phyloP scores from a whole-genome alignment of 2,113 vertebrate species.

The Sminthopsis crassicaudata region DNA sequence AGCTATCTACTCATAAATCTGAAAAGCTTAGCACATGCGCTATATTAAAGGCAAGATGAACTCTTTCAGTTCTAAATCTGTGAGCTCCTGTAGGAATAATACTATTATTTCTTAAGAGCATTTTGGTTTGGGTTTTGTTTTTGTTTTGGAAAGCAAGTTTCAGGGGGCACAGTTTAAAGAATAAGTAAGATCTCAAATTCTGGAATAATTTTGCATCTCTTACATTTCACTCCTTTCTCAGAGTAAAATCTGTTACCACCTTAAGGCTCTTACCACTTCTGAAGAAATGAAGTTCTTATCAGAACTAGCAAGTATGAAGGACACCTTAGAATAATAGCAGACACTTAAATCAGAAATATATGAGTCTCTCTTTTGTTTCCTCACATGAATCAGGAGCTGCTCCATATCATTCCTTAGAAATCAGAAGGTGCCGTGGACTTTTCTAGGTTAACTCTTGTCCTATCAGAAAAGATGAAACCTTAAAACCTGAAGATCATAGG shows the following conservation, averaged over 20 bases:
- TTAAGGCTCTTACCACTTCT: neutral
- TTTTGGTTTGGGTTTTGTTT: neutral
- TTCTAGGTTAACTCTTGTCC: neutral
- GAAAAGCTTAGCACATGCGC: neutral
- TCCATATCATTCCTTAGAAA: neutral
- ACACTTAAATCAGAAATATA: neutral
- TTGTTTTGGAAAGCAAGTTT: neutral
- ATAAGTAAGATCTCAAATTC: neutral
- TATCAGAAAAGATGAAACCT: constrained; percentile 32
- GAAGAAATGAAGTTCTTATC: neutral
- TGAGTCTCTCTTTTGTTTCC: neutral
- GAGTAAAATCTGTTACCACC: neutral
- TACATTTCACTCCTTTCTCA: neutral
- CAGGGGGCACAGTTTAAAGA: neutral
- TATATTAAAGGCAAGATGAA: neutral
- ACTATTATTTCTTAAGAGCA: neutral
- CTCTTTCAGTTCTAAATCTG: neutral
- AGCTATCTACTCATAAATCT: neutral
- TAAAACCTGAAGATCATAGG: constrained; percentile 32
- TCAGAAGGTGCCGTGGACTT: neutral
- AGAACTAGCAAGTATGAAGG: neutral
- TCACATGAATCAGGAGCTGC: neutral
- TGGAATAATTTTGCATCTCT: neutral
- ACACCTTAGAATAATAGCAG: neutral
- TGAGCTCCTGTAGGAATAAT: neutral